phyloP scores from a whole-genome alignment of 2,797 vertebrate species.

The Clarias fuscus region DNA sequence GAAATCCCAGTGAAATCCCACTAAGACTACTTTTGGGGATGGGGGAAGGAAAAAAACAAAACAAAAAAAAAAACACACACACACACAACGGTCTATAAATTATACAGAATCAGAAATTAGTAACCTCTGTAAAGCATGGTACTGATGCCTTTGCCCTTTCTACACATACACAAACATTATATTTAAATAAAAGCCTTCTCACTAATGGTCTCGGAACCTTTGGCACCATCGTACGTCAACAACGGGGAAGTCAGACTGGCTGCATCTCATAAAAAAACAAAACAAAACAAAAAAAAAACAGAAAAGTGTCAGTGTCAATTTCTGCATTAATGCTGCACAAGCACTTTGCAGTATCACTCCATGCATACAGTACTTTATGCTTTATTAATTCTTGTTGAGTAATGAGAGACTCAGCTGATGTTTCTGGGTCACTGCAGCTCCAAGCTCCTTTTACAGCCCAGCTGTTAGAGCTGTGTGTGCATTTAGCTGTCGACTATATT shows the following conservation, averaged over 20 bases:
- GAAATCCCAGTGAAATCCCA: neutral
- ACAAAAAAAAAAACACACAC: no score
- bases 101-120: neutral
- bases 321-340: neutral
- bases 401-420: neutral
- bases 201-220: no score
- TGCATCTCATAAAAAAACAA: neutral
- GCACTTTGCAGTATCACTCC: neutral
- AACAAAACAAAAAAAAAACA: neutral
- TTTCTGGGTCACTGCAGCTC: neutral
- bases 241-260: neutral
- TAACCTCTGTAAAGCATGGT: neutral
- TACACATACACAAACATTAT: neutral
- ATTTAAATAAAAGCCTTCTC: neutral
- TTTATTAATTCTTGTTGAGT: neutral
- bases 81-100: neutral
- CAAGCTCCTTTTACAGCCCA: neutral
- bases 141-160: neutral
- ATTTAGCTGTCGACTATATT: neutral
- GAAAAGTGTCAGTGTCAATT: neutral
- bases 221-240: neutral
- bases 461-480: neutral
- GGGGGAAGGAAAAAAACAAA: no score
- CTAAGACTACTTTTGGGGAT: neutral
- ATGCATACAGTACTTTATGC: no score